Evolutionary conservation across 2,113 vertebrate genomes (phyloP), one percentile per base, ranked within the genome.

Genomic region (Scophthalmus maximus): DNA sequence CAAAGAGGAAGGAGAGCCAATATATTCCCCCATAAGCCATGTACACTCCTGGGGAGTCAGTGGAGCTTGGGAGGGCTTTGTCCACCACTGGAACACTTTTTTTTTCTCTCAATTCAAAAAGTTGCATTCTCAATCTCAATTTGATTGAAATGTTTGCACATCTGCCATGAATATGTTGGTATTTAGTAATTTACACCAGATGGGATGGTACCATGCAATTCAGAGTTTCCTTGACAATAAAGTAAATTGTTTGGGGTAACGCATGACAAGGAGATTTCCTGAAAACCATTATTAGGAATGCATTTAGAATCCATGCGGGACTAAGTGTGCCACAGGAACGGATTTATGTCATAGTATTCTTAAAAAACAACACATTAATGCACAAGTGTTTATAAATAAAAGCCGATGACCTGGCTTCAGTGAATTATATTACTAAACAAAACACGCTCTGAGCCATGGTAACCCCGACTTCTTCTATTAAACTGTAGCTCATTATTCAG

Each of bases 171-270:
- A 77, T 86, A 80, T 79, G 22, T 40, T 71, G 60, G 62, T 80
- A 81, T 79, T 69, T 61, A 70, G 67, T 81, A 77, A 86, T 87
- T 76, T 73, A 50, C 57, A 62, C 72, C 87, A 91, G 80, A 90
- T 90, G 87, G 55, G 78, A 73, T 77, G 79, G 71, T 66, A 75
- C 84, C 57, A 49, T 81, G 71, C 68, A 63, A 72, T 71, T 69
- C 79, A 73, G 51, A 50, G 59, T 86, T 85, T 86, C 68, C 70
- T 75, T 79, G 53, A 78, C 74, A 88, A 75, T 83, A 36, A 73
- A 76, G 56, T 73, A 81, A 82, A 87, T 76, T 65, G 78, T 80
- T 86, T 79, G 57, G 72, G 69, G 29, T 70, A 42, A 78, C 51
- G 53, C 52, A 79, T 55, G 77, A 69, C 68, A 73, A 67, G 47